Evolutionary conservation across 2,797 vertebrate genomes (phyloP), one percentile per base, ranked within the genome.

Genomic region (Cottoperca gobio): DNA sequence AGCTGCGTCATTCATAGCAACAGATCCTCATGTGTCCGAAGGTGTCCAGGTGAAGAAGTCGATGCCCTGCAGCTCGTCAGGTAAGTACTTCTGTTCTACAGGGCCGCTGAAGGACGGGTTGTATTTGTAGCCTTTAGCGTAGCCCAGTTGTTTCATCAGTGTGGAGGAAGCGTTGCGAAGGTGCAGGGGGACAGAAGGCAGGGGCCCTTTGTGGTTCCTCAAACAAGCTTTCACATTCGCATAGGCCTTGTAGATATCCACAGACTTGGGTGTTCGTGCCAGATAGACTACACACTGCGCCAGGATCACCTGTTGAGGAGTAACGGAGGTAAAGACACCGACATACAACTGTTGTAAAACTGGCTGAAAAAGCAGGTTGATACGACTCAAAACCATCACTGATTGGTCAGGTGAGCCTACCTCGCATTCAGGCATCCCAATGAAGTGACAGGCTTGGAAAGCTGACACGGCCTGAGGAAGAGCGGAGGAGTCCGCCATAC

Each of bases 351-450:
- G n/a, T 7, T 24, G 17, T 13, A 57, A 58, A 17, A 58, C 16
- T 5, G 42, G 43, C 19, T 2, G 7, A 43, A 42, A n/a, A 45
- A 52, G 50, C 11, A 40, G 9, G 6, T 45, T 21, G 12, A 43
- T 46, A 35, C 59, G 35, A 39, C 19, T 40, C 7, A 45, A 10
- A 65, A 21, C 12, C 16, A 40, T 43, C 5, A 8, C 19, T 21
- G 53, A 50, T 1, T 37, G 26, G 53, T 70, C 13, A 52, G 28
- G 14, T 35, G 21, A 40, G 21, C 78, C 89, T 93, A 99, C 98
- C 96, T 99, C 97, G 85, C 98, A 99, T 88, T 99, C 97, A 0
- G 98, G 98, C 98, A 99, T 99, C 86, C 98, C 98, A 52, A 99
- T 98, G 66, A 99, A 96, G 88, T 99, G 97, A 86, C 97, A 99